Evolutionary conservation across 2,888 invertebrate genomes (phyloP).

Genomic region (Leptopterna dolabrata): DNA sequence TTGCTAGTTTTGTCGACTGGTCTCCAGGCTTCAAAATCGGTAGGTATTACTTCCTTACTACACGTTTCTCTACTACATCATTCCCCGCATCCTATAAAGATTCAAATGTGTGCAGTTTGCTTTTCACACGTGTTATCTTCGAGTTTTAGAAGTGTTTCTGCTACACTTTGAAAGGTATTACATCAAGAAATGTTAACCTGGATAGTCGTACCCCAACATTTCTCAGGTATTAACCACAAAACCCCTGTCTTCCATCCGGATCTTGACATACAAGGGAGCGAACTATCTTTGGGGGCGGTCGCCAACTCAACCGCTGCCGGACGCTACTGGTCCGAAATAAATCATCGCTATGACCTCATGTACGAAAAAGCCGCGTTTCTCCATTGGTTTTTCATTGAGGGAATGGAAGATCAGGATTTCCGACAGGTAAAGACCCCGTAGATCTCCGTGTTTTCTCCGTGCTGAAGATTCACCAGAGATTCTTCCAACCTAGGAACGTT

Average conservation of each 20-base stretch:
- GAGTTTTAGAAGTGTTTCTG: no score
- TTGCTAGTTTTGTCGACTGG: constrained; percentile 92
- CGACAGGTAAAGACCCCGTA: not conserved
- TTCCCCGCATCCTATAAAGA: no score
- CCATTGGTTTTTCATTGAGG: constrained; percentile 54
- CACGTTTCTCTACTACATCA: no score
- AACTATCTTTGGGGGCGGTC: constrained; percentile 48
- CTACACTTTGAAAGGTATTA: no score
- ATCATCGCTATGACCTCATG: constrained; percentile 58
- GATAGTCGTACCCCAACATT: constrained; percentile 72
- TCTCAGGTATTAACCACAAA: constrained; percentile 71
- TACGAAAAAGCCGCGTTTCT: constrained; percentile 57
- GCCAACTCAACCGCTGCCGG: constrained; percentile 56
- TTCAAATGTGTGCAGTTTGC: no score
- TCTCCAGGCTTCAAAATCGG: constrained; percentile 72
- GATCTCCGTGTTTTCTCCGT: no score
- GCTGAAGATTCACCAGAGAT: no score
- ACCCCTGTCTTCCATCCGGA: constrained; percentile 35
- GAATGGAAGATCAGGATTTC: constrained; percentile 57
- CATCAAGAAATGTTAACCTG: no score
- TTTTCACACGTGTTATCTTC: not conserved
- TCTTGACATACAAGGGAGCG: constrained; percentile 45
- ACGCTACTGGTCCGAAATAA: constrained; percentile 52
- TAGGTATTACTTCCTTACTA: not conserved
- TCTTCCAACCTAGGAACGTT: no score